phyloP scores from a whole-genome alignment of 2,113 vertebrate genomes.

The Rhea americana region DNA sequence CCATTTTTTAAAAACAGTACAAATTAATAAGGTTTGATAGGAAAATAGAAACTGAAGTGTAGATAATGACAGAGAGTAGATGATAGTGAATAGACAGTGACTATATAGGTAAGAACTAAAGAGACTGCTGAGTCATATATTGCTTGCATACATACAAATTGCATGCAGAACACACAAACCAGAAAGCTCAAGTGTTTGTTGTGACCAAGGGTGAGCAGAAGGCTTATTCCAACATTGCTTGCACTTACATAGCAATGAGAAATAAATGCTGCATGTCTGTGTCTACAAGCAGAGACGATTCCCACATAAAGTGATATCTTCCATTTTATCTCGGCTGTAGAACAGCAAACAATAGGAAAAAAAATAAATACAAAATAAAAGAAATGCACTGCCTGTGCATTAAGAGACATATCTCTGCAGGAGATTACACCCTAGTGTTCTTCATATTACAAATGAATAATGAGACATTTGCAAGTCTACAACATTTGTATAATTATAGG shows the following conservation, averaged over 20 bases:
- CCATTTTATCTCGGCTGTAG: conserved; percentile 80
- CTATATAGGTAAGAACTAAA: not conserved
- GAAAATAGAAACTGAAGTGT: not conserved
- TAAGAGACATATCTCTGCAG: not conserved
- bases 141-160: not conserved
- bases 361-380: not conserved
- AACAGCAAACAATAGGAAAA: not conserved
- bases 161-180: not conserved
- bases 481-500: conserved; percentile 16
- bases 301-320: conserved; percentile 80
- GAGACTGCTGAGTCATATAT: not conserved
- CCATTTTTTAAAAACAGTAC: not conserved
- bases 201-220: not conserved
- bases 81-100: not conserved
- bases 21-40: not conserved
- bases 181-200: not conserved
- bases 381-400: not conserved
- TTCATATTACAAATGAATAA: not conserved
- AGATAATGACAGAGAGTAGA: not conserved
- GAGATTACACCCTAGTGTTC: not conserved
- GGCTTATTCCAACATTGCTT: not conserved
- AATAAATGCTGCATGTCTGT: conserved; percentile 77
- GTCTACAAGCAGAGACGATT: conserved; percentile 75
- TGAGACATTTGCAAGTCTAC: not conserved
- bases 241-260: conserved; percentile 77